Base-by-base conservation (phyloP, 2,888 invertebrate genomes). In the Leptura quadrifasciata region DNA sequence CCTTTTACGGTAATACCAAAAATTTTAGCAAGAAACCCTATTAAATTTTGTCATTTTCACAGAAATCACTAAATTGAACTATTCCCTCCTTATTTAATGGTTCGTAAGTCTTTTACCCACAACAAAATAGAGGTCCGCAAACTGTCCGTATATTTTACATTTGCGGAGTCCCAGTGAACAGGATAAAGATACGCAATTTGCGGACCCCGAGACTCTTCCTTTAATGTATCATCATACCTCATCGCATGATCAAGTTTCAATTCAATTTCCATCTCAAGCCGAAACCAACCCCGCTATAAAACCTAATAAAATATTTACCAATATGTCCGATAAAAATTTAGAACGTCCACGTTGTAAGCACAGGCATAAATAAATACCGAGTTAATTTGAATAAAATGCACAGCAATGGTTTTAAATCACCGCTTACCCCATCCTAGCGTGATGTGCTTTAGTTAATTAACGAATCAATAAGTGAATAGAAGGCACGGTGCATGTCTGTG, bases 341-440 rank as follows among this genome's bases (percentile, higher is more conserved):
- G n/a, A n/a, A n/a, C 47, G 15, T 5, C 47, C n/a, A 47, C 47
- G n/a, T 15, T 47, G 47, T 47, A 47, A 47, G n/a, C 15, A 0
- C n/a, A n/a, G 3, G 47, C 47, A 47, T 47, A 47, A 47, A 47
- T 47, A 47, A 47, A 47, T 47, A 15, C 47, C 15, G 47, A 47
- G 12, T 47, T 47, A 47, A 47, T 47, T 47, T 47, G 47, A n/a
- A 47, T 47, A 47, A 47, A 47, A 47, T 47, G 47, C 47, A 47
- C 47, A 47, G 47, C 47, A n/a, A 47, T 47, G 47, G n/a, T 47
- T 47, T 47, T 47, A 47, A 47, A 47, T 47, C 47, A 47, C 47
- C 47, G 47, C 47, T n/a, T 47, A n/a, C 47, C 47, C 47, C 47
- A n/a, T n/a, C 2, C 47, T 47, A 47, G n/a, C 47, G 47, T 47